A percentile compares a stretch with the other conserved stretches of the same genome.
phyloP scores from a whole-genome alignment of 2,797 vertebrate species.

The Synanceia verrucosa region DNA sequence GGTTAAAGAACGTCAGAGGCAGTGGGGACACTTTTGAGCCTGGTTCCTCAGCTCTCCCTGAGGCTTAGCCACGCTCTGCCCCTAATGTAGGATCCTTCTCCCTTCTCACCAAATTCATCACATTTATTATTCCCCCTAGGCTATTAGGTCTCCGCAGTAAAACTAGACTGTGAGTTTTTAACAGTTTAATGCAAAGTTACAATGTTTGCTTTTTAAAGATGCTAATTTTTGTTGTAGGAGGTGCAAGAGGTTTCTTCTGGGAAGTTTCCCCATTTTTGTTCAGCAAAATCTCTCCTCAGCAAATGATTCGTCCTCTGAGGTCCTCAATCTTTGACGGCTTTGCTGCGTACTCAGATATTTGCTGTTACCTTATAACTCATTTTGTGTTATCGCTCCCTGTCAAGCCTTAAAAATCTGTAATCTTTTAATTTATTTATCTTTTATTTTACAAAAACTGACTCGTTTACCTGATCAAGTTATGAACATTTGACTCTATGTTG shows the following conservation, averaged over 20 bases:
- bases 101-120: conserved; percentile 61
- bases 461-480: not conserved
- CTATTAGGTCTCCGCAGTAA: conserved; percentile 50
- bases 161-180: conserved; percentile 54
- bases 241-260: conserved; percentile 20
- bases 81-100: conserved; percentile 49
- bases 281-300: conserved; percentile 21
- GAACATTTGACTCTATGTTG: conserved; percentile 1
- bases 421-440: conserved; percentile 9
- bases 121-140: conserved; percentile 57
- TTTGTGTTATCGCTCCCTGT: conserved; percentile 13
- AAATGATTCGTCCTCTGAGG: conserved; percentile 33
- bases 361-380: conserved; percentile 47
- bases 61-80: conserved; percentile 39
- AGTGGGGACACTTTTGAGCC: conserved; percentile 72
- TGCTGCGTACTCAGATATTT: conserved; percentile 37
- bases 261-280: conserved; percentile 31
- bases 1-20: conserved; percentile 82
- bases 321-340: conserved; percentile 30
- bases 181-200: conserved; percentile 49
- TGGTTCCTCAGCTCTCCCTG: conserved; percentile 42
- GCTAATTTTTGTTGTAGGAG: conserved; percentile 50
- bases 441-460: conserved; percentile 13
- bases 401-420: not conserved
- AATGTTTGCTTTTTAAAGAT: conserved; percentile 41